Evolutionary conservation across 1,140 invertebrate species (phyloP).

Genomic region (Anthonomus grandis): DNA sequence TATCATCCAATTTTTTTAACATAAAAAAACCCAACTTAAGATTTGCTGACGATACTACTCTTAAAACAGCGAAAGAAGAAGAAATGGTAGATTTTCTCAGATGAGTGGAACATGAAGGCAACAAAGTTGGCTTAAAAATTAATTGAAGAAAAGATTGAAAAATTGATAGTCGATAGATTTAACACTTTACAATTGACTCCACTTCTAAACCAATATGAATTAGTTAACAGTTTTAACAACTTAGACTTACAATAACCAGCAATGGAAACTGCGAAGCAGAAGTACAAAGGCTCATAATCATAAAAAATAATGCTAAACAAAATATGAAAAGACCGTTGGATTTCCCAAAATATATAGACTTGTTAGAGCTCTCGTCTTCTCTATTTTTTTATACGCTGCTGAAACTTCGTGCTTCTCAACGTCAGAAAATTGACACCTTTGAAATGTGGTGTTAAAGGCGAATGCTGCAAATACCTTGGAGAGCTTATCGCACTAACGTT

Average conservation of each 20-base stretch:
- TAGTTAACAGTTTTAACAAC: not conserved
- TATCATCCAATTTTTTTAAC: not conserved
- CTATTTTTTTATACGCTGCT: too few species aligned
- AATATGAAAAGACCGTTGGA: not conserved
- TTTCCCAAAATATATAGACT: too few species aligned
- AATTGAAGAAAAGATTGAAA: too few species aligned
- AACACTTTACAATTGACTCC: too few species aligned
- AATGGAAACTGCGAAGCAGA: not conserved
- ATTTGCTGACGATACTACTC: not conserved
- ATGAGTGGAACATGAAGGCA: not conserved
- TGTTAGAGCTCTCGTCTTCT: too few species aligned
- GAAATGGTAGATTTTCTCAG: too few species aligned
- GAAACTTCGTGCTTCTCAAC: too few species aligned
- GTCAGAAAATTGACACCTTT: not conserved
- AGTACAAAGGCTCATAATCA: not conserved
- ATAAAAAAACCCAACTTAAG: not conserved
- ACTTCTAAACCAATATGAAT: not conserved
- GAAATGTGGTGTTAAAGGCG: not conserved
- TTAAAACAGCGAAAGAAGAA: too few species aligned
- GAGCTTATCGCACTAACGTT: not conserved
- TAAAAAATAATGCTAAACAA: not conserved
- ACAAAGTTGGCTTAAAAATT: not conserved
- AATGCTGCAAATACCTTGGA: not conserved
- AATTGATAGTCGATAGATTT: too few species aligned
- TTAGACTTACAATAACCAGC: not conserved